These are phyloP conservation scores for Ammodytes dubius DNA, from an alignment of 2,113 vertebrate genomes.

Conservation along the genomic window DNA sequence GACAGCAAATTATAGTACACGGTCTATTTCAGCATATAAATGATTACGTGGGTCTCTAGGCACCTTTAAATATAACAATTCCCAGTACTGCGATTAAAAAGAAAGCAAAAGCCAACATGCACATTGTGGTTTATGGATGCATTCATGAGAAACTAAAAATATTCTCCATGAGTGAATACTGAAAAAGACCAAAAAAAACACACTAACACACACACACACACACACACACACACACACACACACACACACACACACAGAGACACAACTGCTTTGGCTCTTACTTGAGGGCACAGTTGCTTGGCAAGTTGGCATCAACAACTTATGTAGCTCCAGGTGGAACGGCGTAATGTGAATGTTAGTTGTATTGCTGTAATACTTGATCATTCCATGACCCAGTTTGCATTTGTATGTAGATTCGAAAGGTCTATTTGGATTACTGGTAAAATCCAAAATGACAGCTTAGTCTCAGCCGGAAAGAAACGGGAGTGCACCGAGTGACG, in stretches of 20 bases:
- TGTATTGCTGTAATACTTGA: slow-evolving; percentile 52
- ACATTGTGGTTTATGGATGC: background rate
- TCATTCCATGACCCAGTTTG: slow-evolving; percentile 49
- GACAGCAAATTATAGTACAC: background rate
- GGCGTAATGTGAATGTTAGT: slow-evolving; percentile 40
- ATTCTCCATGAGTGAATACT: slow-evolving; percentile 35
- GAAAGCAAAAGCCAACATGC: background rate
- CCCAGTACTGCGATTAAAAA: background rate
- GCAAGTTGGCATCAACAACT: slow-evolving; percentile 30
- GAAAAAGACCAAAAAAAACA: slow-evolving; percentile 23
- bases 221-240: too few relatives aligned
- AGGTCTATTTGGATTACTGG: slow-evolving; percentile 21
- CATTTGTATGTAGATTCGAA: slow-evolving; percentile 5
- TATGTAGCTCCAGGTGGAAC: slow-evolving; percentile 41
- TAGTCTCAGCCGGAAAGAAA: slow-evolving; percentile 11
- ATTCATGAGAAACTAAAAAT: background rate
- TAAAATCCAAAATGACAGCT: slow-evolving; percentile 32
- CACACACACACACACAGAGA: too few relatives aligned
- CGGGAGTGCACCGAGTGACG: background rate
- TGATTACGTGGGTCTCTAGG: background rate
- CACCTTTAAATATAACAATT: background rate
- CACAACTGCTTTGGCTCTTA: slow-evolving; percentile 31
- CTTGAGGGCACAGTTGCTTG: slow-evolving; percentile 9
- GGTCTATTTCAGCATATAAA: background rate
- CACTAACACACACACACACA: too few relatives aligned